Evolutionary conservation across 2,113 vertebrate genomes (phyloP).

Genomic region (Tursiops truncatus): DNA sequence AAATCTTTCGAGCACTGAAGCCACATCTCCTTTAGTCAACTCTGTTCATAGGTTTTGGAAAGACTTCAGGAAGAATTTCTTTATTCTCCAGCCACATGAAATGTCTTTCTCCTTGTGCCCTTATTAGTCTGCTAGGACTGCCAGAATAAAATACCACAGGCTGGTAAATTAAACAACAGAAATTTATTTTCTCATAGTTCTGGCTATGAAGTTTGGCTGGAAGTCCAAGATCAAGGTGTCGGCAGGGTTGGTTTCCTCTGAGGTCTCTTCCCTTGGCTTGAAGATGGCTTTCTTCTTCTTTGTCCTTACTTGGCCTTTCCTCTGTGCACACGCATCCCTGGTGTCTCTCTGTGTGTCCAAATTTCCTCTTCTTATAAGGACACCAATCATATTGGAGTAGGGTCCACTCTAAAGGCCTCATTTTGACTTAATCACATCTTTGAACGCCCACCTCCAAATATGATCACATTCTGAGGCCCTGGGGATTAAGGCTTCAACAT

Average conservation of each 20-base stretch:
- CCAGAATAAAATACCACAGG: background rate
- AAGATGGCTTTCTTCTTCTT: background rate
- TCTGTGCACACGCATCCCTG: background rate
- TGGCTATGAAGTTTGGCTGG: background rate
- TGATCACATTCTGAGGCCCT: background rate
- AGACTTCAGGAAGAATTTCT: background rate
- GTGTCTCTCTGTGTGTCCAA: background rate
- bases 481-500: background rate
- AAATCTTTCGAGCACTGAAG: background rate
- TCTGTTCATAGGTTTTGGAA: background rate
- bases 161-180: background rate
- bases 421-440: background rate
- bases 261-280: background rate
- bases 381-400: background rate
- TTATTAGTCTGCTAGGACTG: background rate
- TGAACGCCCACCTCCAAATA: background rate
- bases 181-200: background rate
- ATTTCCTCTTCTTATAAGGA: background rate
- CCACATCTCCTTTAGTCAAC: background rate
- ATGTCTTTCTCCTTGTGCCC: background rate
- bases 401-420: background rate
- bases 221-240: background rate
- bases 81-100: background rate
- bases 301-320: background rate
- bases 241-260: background rate